Evolutionary conservation across 2,113 vertebrate genomes (phyloP).

Genomic region (Tragulus kanchil): DNA sequence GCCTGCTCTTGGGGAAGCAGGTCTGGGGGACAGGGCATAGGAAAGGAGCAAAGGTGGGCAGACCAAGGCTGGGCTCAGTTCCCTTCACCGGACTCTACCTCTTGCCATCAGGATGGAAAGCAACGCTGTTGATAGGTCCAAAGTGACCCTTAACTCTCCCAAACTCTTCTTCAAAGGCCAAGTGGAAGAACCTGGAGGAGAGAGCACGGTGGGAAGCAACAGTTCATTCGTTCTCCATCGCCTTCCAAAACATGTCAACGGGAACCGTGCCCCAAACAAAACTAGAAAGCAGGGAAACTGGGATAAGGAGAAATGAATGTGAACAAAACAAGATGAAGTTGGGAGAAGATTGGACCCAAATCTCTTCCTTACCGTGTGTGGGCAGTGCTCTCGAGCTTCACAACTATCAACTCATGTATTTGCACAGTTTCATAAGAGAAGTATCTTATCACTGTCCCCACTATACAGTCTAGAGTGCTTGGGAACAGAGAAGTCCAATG

Average conservation of each 20-base stretch:
- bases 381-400: not conserved
- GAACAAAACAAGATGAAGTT: not conserved
- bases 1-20: not conserved
- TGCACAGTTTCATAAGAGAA: not conserved
- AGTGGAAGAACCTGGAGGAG: constrained; percentile 95
- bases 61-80: not conserved
- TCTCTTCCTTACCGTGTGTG: not conserved
- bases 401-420: not conserved
- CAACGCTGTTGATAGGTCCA: constrained; percentile 98
- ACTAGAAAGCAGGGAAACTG: not conserved
- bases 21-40: too few relatives aligned
- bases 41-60: not conserved
- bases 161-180: constrained; percentile 98
- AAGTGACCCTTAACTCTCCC: constrained; percentile 99
- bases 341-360: not conserved
- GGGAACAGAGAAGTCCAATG: not conserved
- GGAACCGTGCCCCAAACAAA: not conserved
- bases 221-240: not conserved
- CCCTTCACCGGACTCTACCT: constrained; percentile 88
- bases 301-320: not conserved
- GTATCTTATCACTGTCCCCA: not conserved
- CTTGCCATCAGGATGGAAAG: constrained; percentile 98
- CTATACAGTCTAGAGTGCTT: not conserved
- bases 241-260: not conserved
- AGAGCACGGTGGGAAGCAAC: not conserved